Base-by-base conservation (phyloP, 2,888 invertebrate genomes). In the Tipula lateralis region DNA sequence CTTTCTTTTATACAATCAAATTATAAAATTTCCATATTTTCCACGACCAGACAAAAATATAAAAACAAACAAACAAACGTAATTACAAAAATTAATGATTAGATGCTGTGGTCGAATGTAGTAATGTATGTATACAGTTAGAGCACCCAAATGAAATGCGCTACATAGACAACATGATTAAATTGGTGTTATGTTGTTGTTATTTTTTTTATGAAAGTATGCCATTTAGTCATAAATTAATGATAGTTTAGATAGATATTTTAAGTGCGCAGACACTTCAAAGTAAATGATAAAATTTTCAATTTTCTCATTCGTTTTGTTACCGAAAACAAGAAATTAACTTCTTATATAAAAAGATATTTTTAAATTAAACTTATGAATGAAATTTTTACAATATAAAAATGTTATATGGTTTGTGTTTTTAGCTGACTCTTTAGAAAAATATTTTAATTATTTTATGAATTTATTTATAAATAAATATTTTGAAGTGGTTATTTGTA, bases 311-410 rank as follows among this genome's bases (percentile, higher is more conserved):
- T 66, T 24, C 50, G 50, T 66, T 66, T 66, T 66, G 66, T 66
- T 24, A 66, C 19, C 66, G 2, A 66, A 19, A 50, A 19, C n/a
- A n/a, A n/a, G 5, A 66, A 66, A 66, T 7, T 7, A 24, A 66
- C 24, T 24, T 24, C 24, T 66, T 19, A 4, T 50, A 66, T 66
- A 24, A 66, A 66, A 66, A 66, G 66, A 66, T 66, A 66, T 66
- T 66, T 66, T 66, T 66, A 66, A 66, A 66, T 66, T 66, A 24
- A 66, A 66, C 66, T 66, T 66, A 66, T 66, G 66, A 66, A 66
- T 66, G 66, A 66, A 24, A 9, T 66, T 50, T 66, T 66, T 66
- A 66, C 66, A n/a, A n/a, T 66, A 66, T 7, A 12, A 66, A 66
- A 66, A 24, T 7, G 7, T 66, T 24, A 13, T 66, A 66, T 19